These are phyloP conservation scores for Candidula unifasciata DNA, from an alignment of 2,888 invertebrate species.

Conservation along the genomic window DNA sequence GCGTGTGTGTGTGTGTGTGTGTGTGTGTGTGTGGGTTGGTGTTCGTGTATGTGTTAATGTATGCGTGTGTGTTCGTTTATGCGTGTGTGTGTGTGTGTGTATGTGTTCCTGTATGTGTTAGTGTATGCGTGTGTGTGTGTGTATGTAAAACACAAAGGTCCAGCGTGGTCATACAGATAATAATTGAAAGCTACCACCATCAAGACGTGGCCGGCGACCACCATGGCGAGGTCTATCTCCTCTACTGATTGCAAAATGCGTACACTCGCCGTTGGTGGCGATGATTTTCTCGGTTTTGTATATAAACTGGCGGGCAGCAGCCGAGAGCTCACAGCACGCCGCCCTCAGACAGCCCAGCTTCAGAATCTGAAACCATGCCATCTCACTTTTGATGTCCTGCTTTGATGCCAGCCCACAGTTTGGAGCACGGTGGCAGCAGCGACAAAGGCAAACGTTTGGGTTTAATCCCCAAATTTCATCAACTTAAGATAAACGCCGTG, in stretches of 20 bases:
- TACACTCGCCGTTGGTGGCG: conserved; percentile 7
- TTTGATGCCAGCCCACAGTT: conserved; percentile 26
- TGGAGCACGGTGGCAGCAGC: not conserved
- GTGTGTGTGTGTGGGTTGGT: too few relatives aligned
- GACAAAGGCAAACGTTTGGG: conserved; percentile 24
- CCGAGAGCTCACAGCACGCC: conserved; percentile 9
- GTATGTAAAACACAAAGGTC: too few relatives aligned
- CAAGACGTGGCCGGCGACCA: not conserved
- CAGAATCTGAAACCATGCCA: not conserved
- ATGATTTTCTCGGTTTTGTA: conserved; percentile 23
- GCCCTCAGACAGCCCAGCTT: not conserved
- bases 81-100: too few relatives aligned
- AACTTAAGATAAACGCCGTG: conserved; percentile 31
- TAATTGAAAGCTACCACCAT: too few relatives aligned
- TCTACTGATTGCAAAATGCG: not conserved
- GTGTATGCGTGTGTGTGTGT: too few relatives aligned
- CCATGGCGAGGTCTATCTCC: not conserved
- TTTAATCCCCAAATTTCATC: conserved; percentile 35
- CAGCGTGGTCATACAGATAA: too few relatives aligned
- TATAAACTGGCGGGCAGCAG: not conserved
- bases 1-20: too few relatives aligned
- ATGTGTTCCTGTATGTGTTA: too few relatives aligned
- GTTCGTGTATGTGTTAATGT: too few relatives aligned
- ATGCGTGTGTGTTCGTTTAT: too few relatives aligned
- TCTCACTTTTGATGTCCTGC: conserved; percentile 6